Conservation (phyloP, 2,797 vertebrate species). For the Spondyliosoma cantharus region DNA sequence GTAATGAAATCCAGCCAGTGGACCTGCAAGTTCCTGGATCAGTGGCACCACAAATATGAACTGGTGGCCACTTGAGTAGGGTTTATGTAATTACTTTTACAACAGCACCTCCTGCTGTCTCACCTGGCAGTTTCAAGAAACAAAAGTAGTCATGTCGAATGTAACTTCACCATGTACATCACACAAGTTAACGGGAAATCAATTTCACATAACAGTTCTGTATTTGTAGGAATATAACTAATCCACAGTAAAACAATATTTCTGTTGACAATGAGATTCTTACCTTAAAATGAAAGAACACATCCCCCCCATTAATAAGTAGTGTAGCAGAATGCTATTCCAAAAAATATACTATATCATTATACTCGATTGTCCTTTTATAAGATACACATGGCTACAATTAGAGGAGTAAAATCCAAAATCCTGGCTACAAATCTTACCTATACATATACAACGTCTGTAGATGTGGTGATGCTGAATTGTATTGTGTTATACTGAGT, state of each 20-base stretch:
- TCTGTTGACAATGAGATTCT: no score
- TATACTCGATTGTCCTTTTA: no score
- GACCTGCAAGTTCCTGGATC: not conserved
- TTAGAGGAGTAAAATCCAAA: no score
- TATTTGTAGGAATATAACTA: no score
- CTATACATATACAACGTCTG: not conserved
- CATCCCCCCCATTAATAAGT: no score
- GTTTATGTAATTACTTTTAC: constrained; percentile 12
- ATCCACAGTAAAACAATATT: no score
- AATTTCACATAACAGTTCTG: not conserved
- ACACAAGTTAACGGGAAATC: not conserved
- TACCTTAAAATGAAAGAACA: no score
- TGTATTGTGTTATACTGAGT: not conserved
- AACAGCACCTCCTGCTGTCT: constrained; percentile 36
- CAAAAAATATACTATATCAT: no score
- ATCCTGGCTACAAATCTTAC: not conserved
- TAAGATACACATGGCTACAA: no score
- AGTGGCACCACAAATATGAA: not conserved
- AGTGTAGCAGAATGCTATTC: no score
- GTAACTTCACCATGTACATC: not conserved
- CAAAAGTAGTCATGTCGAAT: not conserved
- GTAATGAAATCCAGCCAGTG: not conserved
- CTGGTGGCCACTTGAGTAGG: not conserved
- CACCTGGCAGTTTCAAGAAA: not conserved
- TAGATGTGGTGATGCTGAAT: not conserved